These are phyloP conservation scores for Anastatus disparis DNA, from an alignment of 1,140 invertebrate genomes.

Conservation along the genomic window DNA sequence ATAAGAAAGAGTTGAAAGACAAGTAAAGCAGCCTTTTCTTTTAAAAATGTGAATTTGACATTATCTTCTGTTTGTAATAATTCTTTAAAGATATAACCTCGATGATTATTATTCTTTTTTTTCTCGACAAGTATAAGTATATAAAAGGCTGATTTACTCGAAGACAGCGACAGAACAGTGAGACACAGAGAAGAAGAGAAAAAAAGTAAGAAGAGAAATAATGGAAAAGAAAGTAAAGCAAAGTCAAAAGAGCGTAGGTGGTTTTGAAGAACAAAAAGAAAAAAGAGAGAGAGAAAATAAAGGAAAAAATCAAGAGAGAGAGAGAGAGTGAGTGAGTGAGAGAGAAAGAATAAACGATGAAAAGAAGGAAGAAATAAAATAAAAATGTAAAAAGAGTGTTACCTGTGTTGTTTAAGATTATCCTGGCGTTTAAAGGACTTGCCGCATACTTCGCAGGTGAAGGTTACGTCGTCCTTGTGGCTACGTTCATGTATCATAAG, in stretches of 20 bases:
- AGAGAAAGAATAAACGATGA: not conserved
- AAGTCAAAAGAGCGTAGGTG: not conserved
- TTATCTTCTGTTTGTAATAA: too few relatives aligned
- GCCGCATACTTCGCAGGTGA: conserved; percentile 98
- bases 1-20: too few relatives aligned
- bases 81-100: too few relatives aligned
- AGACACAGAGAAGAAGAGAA: not conserved
- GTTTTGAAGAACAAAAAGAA: too few relatives aligned
- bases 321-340: not conserved
- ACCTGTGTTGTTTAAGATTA: conserved; percentile 96
- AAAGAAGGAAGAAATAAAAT: too few relatives aligned
- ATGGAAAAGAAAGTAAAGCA: not conserved
- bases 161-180: not conserved
- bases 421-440: conserved; percentile 98
- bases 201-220: not conserved
- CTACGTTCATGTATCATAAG: conserved; percentile 99
- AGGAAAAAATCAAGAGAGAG: not conserved
- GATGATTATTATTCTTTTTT: too few relatives aligned
- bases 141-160: not conserved
- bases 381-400: too few relatives aligned
- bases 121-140: not conserved
- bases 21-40: too few relatives aligned
- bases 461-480: conserved; percentile 97
- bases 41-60: too few relatives aligned
- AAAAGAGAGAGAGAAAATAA: too few relatives aligned